A percentile compares a stretch with the other conserved stretches of the same genome.
phyloP scores from a whole-genome alignment of 2,797 vertebrate genomes.

The Tarsius wallacei region DNA sequence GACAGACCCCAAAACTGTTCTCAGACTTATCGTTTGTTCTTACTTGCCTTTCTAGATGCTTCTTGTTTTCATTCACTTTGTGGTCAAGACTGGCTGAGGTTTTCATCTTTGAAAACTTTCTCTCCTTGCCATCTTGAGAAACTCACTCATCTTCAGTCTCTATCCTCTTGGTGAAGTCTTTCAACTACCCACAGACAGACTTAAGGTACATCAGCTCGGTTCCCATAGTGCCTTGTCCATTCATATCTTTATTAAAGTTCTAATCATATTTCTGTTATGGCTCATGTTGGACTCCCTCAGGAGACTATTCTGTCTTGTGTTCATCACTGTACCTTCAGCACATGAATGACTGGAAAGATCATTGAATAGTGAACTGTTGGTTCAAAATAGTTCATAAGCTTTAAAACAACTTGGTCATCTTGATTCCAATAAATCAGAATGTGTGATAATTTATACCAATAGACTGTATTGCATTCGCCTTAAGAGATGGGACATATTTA shows the following conservation, averaged over 20 bases:
- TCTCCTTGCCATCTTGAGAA: not conserved
- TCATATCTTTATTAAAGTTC: not conserved
- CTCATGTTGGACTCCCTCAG: not conserved
- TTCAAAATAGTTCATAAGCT: no score
- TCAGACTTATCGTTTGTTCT: not conserved
- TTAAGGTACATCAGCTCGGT: not conserved
- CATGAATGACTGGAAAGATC: not conserved
- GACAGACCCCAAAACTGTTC: not conserved
- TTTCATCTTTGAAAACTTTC: not conserved
- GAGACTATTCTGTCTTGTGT: not conserved
- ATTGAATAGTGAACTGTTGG: not conserved
- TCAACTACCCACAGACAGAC: not conserved
- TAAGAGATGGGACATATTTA: not conserved
- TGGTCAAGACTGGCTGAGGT: not conserved
- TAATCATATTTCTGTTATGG: not conserved
- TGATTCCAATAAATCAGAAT: slow-evolving; percentile 4
- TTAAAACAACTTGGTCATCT: not conserved
- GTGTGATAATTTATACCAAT: slow-evolving; percentile 10
- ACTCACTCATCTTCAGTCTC: not conserved
- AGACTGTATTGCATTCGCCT: not conserved
- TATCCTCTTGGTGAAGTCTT: not conserved
- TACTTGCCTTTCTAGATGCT: not conserved
- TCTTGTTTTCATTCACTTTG: not conserved
- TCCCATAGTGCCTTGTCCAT: not conserved
- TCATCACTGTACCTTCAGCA: not conserved